These are phyloP conservation scores for Acronicta leporina DNA, from an alignment of 2,888 invertebrate species.

Conservation along the genomic window DNA sequence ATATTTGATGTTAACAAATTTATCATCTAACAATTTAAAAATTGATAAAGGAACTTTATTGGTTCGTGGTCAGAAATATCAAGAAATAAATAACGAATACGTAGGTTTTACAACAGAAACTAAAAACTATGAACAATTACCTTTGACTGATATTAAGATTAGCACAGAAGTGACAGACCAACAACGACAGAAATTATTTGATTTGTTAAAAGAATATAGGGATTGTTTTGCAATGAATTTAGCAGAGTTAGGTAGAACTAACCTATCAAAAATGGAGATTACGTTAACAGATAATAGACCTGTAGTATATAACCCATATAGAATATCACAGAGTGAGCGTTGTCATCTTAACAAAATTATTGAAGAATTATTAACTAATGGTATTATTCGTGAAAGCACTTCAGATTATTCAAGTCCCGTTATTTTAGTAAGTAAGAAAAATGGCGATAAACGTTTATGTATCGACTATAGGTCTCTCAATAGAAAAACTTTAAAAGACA, in stretches of 20 bases:
- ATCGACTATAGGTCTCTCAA: background rate
- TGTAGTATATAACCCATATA: conserved; percentile 4
- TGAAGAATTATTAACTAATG: background rate
- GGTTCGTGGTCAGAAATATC: too few relatives aligned
- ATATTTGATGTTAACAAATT: conserved; percentile 1
- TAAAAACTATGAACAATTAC: too few relatives aligned
- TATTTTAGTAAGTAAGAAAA: background rate
- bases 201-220: background rate
- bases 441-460: background rate
- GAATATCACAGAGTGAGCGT: conserved; percentile 10
- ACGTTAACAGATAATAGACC: conserved; percentile 8
- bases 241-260: background rate
- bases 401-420: conserved; percentile 1
- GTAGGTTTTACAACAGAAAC: too few relatives aligned
- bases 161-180: too few relatives aligned
- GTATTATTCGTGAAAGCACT: background rate
- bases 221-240: conserved; percentile 7
- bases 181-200: background rate
- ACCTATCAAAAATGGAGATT: conserved; percentile 3
- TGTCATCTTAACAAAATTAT: conserved; percentile 5
- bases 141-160: too few relatives aligned
- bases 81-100: too few relatives aligned
- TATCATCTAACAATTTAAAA: background rate
- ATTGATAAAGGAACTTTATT: too few relatives aligned
- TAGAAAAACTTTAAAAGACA: conserved; percentile 1